Conservation (phyloP, 2,113 vertebrate genomes). For the Parotia lawesii region DNA sequence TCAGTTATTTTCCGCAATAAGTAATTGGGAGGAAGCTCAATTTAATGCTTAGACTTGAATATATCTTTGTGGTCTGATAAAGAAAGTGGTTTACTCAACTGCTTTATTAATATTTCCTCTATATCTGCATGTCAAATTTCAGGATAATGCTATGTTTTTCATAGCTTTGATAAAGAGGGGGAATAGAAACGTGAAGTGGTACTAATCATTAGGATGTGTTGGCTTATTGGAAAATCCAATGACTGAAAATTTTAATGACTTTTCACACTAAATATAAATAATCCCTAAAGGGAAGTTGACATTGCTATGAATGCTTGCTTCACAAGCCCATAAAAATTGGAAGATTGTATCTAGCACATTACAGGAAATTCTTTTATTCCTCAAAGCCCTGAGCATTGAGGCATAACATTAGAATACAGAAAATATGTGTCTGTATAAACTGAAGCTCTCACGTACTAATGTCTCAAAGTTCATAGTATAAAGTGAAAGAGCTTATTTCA, state of each 20-base stretch:
- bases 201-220: constrained; percentile 48
- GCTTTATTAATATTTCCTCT: constrained; percentile 25
- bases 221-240: constrained; percentile 36
- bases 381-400: neutral
- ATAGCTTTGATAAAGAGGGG: constrained; percentile 30
- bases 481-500: neutral
- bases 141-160: constrained; percentile 19
- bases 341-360: constrained; percentile 35
- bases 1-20: constrained; percentile 29
- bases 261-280: constrained; percentile 61
- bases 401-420: neutral
- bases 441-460: neutral
- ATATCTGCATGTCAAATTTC: constrained; percentile 12
- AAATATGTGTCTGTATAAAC: neutral
- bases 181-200: constrained; percentile 48
- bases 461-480: neutral
- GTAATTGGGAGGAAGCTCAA: constrained; percentile 20
- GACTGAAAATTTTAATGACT: constrained; percentile 61
- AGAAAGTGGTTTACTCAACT: constrained; percentile 20
- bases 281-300: constrained; percentile 31
- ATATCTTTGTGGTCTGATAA: constrained; percentile 25
- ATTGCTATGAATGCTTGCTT: constrained; percentile 2
- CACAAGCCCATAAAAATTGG: constrained; percentile 2
- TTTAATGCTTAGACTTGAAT: constrained; percentile 1
- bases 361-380: constrained; percentile 35